Evolutionary conservation across 2,888 invertebrate genomes (phyloP), one percentile per base, ranked within the genome.

Genomic region (Pachydiplax longipennis): DNA sequence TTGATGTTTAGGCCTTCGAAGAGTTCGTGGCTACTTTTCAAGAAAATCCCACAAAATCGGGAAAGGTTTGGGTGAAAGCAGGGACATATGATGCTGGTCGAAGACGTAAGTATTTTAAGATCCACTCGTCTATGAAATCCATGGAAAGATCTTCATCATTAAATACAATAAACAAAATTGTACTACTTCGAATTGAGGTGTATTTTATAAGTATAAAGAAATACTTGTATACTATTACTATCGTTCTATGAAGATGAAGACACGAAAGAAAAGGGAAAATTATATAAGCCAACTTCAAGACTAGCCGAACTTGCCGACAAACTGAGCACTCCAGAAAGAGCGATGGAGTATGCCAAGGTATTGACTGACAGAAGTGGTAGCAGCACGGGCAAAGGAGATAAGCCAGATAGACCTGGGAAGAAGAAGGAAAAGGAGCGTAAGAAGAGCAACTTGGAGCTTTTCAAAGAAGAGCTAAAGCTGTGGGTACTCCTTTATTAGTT

Each of bases 11-110:
- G 97, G 99, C 98, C 0, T 99, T 98, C 94, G 98, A 99, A 95
- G 99, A 99, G 94, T 99, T 99, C 95, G 98, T 99, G 81, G 98
- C 98, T 92, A 98, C 99, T 12, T 99, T 99, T 94, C 98, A 98
- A 95, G 98, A 98, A 92, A 96, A 96, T 0, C 97, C 97, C 0
- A 96, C 96, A 90, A 96, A 97, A 25, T 96, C 97, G 6, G 95
- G 95, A 87, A 99, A 99, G 95, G 97, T 99, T 81, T 99, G 99
- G 98, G 98, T 99, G 10, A 98, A 99, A 94, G 99, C 99, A 91
- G 99, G 99, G 90, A 98, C 99, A 0, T 99, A 99, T 93, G 98
- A 99, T 96, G 98, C 98, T 90, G 98, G 98, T 44, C 97, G 98
- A 92, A 95, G 98, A 95, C 97, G 98, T 97, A 95, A 95, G 96